Conservation (phyloP, 2,113 vertebrate species). For the Trinectes maculatus region DNA sequence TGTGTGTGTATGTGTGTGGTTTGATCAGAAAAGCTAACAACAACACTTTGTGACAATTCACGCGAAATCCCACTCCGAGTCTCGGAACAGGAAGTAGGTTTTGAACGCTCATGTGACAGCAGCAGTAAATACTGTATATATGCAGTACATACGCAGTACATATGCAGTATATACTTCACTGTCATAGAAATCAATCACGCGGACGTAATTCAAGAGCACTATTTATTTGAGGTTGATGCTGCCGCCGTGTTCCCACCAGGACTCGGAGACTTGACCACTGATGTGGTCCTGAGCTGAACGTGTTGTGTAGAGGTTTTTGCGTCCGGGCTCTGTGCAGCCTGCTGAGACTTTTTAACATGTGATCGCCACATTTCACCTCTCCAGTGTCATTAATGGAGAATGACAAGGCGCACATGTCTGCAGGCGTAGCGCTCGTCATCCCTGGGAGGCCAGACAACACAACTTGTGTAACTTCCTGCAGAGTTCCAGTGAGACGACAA, state of each 20-base stretch:
- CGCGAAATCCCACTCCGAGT: not conserved
- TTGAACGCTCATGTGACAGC: constrained; percentile 2
- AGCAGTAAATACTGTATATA: not conserved
- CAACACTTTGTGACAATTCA: constrained; percentile 7
- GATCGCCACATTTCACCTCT: constrained; percentile 16
- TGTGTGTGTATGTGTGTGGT: constrained; percentile 13
- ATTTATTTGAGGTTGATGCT: constrained; percentile 31
- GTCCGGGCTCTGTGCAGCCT: too few species aligned
- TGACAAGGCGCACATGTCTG: constrained; percentile 17
- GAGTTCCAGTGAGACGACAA: constrained; percentile 32
- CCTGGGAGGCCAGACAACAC: constrained; percentile 25
- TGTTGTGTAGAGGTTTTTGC: too few species aligned
- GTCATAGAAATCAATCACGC: constrained; percentile 25
- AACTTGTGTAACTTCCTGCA: constrained; percentile 54
- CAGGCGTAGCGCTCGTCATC: constrained; percentile 15
- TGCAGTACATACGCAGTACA: not conserved
- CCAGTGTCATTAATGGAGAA: not conserved
- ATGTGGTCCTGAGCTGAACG: too few species aligned
- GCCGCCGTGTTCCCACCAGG: not conserved
- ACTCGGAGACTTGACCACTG: constrained; percentile 10
- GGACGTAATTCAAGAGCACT: constrained; percentile 37
- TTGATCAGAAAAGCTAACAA: constrained; percentile 21
- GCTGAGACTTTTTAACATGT: too few species aligned
- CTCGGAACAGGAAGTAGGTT: constrained; percentile 12
- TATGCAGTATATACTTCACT: not conserved